Conservation (phyloP, 2,797 vertebrate species). For the Dermochelys coriacea region DNA sequence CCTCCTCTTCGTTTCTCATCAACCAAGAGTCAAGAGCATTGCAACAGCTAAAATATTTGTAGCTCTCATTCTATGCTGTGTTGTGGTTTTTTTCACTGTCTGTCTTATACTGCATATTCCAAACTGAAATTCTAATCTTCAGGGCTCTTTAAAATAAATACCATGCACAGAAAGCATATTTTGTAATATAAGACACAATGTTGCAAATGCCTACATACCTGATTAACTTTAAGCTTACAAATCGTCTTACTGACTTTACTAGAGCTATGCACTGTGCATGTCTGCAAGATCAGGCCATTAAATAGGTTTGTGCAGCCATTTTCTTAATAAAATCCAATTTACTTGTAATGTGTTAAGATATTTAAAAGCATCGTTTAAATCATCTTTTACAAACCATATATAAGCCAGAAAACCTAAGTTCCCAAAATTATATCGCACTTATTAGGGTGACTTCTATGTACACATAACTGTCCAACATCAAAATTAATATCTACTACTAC, state of each 20-base stretch:
- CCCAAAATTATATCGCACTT: too few species aligned
- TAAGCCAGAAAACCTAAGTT: neutral
- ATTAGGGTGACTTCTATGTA: neutral
- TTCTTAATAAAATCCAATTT: neutral
- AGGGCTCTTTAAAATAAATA: neutral
- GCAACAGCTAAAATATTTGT: neutral
- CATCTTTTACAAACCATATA: neutral
- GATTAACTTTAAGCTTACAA: neutral
- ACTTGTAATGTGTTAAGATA: neutral
- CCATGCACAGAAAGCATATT: neutral
- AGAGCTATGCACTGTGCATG: neutral
- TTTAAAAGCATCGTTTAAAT: neutral
- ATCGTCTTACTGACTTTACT: neutral
- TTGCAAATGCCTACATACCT: neutral
- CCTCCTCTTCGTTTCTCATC: neutral
- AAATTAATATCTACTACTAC: neutral
- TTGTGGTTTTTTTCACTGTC: neutral
- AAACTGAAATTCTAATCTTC: neutral
- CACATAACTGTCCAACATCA: neutral
- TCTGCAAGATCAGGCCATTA: neutral
- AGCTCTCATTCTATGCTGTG: neutral
- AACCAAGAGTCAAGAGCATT: neutral
- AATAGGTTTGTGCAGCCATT: neutral
- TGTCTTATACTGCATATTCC: neutral
- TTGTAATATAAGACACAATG: neutral